Evolutionary conservation across 2,113 vertebrate genomes (phyloP), one percentile per base, ranked within the genome.

Genomic region (cattle (Bos taurus)): DNA sequence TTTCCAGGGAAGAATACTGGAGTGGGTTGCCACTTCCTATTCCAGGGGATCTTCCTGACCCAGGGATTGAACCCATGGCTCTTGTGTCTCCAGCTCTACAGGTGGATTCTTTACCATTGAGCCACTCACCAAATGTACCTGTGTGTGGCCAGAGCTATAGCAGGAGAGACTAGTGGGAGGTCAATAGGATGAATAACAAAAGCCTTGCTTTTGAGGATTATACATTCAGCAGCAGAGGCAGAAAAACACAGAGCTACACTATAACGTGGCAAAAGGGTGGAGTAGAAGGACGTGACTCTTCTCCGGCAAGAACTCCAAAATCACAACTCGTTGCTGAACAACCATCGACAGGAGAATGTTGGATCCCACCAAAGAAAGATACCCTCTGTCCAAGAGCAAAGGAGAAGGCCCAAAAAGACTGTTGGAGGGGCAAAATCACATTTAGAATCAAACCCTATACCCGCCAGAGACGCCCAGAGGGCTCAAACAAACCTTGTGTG

Each of bases 381-480:
- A 40, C 1, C 67, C 67, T 36, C 11, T 13, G 21, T 25, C 67
- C 67, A 74, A 74, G 67, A 3, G 11, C 67, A 74, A 40, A 74
- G 67, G 36, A 40, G 36, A 74, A 74, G 36, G 36, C n/a, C n/a
- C 67, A 74, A 25, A 11, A 40, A 40, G 67, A 74, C 36, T 40
- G 36, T 40, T 40, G 36, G 21, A 71, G 36, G 36, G 36, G 67
- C 17, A 40, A 40, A 74, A 13, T 74, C 67, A 74, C 36, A 13
- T 40, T 67, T 40, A 74, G 36, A 74, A 74, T 40, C 67, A 74
- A 74, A 74, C 11, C 21, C 11, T 21, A 74, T 74, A 74, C 67
- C n/a, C 0, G 0, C 64, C 64, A 71, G n/a, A 71, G n/a, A 71
- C 0, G 1, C 64, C 36, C 0, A 0, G 64, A 71, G 1, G n/a